Evolutionary conservation across 2,113 vertebrate species (phyloP), one percentile per base, ranked within the genome.

Genomic region (Dascyllus trimaculatus): DNA sequence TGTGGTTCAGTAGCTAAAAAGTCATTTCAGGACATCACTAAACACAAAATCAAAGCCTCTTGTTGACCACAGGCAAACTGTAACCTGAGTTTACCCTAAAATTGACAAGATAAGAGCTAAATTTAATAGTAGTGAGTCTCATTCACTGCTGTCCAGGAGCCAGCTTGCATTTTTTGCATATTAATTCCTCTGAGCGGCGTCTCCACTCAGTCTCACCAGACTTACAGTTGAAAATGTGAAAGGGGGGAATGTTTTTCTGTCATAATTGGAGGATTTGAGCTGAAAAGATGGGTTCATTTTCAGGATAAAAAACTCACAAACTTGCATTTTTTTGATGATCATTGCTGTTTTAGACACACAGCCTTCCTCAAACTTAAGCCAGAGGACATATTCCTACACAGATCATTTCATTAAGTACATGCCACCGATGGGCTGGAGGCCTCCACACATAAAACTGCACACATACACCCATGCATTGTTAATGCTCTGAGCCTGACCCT

Each of bases 401-500:
- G 45, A 69, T 85, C 48, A 66, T 53, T n/a, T 85, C 60, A 73
- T 65, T 48, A 77, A 19, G 32, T 52, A 65, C 14, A 22, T 2
- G 26, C 22, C 21, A 22, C 53, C 72, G 65, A 52, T 18, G 40
- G 64, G 57, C 22, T 43, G 49, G 60, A 71, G 69, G 43, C 24
- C 35, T 71, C 71, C 53, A 63, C 22, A 40, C 29, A 46, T 71
- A 46, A 63, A 64, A 71, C 26, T 38, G 11, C 54, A 62, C 65
- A 82, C 22, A 51, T 43, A n/a, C 17, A 73, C 25, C 38, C 76
- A 77, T 77, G 56, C 74, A 81, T 73, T 82, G 86, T 87, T 87
- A 85, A 88, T 85, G 72, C 53, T 56, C 29, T 70, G 63, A 61
- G 70, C 38, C 61, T 82, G 81, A 89, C 88, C 84, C 32, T 0